Evolutionary conservation across 2,888 invertebrate genomes (phyloP), one percentile per base, ranked within the genome.

Genomic region (Synergus umbraculus): DNA sequence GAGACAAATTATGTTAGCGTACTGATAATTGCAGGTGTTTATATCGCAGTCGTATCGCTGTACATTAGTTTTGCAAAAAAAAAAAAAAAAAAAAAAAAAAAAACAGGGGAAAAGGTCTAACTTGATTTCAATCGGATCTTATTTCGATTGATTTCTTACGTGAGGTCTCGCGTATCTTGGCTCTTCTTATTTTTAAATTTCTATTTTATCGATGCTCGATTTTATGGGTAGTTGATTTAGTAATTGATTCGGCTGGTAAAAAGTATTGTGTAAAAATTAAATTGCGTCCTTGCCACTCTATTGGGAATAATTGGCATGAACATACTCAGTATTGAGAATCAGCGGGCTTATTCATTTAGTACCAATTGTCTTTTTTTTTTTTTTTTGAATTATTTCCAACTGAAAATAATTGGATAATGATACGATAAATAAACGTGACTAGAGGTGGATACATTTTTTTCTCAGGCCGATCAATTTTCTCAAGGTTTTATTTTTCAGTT

Each of bases 11-110:
- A 83, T 83, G 80, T 87, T 85, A 84, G 85, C 79, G 77, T 79
- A 69, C 44, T 64, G 81, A 83, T 86, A 87, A 88, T 88, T 86
- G 84, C 77, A 78, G 81, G 78, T 79, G 81, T 78, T 84, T 78
- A 80, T 73, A 73, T 54, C 54, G 54, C 15, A 49, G 10, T 69
- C 12, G 46, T 29, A 54, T 22, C 22, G 18, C 4, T 22, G n/a
- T 12, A 22, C 1, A 18, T 60, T 18, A 18, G 12, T n/a, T 60
- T 10, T 29, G 12, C 8, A 29, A 54, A 69, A 73, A 73, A 73
- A 49, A 29, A 29, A 29, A n/a, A n/a, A n/a, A n/a, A n/a, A n/a
- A n/a, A n/a, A n/a, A n/a, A n/a, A n/a, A n/a, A n/a, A n/a, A n/a
- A n/a, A n/a, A n/a, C n/a, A n/a, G n/a, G n/a, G 29, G 29, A 29